Evolutionary conservation across 1,140 invertebrate species (phyloP).

Genomic region (Brachionus rubens): DNA sequence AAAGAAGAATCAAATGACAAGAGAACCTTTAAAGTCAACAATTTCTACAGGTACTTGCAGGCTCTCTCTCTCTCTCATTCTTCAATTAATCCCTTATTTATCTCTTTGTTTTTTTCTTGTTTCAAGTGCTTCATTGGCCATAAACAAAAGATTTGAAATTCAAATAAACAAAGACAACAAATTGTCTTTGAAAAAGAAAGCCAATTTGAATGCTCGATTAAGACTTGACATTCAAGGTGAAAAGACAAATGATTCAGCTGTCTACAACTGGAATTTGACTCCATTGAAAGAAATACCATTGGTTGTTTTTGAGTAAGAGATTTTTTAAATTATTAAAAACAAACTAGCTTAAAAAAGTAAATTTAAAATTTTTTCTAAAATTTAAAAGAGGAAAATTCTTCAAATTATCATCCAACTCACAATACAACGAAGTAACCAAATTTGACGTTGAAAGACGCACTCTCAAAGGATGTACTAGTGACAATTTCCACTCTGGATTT

Average conservation of each 20-base stretch:
- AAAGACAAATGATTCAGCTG: slow-evolving; percentile 1
- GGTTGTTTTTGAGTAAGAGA: not conserved
- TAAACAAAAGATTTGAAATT: slow-evolving; percentile 44
- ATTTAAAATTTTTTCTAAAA: not conserved
- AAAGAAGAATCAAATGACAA: not conserved
- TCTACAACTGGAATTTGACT: slow-evolving; percentile 27
- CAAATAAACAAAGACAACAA: slow-evolving; percentile 26
- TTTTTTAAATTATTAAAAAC: too few species aligned
- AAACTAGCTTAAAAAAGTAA: too few species aligned
- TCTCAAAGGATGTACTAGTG: slow-evolving; percentile 1
- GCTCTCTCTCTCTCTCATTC: too few species aligned
- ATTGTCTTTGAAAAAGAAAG: slow-evolving; percentile 37
- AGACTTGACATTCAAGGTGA: slow-evolving; percentile 27
- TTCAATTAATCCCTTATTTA: too few species aligned
- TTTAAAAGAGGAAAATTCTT: slow-evolving; percentile 39
- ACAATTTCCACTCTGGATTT: slow-evolving; percentile 6
- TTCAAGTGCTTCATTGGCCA: not conserved
- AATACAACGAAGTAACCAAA: slow-evolving; percentile 22
- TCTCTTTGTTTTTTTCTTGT: too few species aligned
- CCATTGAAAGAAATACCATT: slow-evolving; percentile 26
- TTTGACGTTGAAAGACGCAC: slow-evolving; percentile 2
- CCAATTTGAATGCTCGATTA: slow-evolving; percentile 4
- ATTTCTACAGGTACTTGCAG: slow-evolving; percentile 39
- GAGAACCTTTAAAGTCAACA: slow-evolving; percentile 19
- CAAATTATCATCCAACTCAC: slow-evolving; percentile 21